Base-by-base conservation (phyloP, 2,113 vertebrate genomes). In the Scatophagus argus region DNA sequence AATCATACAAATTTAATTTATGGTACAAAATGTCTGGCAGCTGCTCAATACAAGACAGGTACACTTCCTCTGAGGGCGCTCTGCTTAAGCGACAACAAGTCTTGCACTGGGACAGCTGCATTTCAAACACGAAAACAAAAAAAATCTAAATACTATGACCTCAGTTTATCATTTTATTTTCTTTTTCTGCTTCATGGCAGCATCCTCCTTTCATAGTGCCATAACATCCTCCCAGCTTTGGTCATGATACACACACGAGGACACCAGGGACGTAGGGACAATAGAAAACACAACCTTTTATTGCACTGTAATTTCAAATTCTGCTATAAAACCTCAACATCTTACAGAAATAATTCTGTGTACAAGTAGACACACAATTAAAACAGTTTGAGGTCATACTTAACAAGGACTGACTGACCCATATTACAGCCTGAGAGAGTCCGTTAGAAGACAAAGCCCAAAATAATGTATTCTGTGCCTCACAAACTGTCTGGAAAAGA, bases 1-100 rank as follows among this genome's bases (percentile, higher is more conserved):
- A 16, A 47, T 41, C 7, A 41, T 64, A 60, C 10, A 12, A 47
- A 34, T 8, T 38, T 34, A 27, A 47, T 76, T 66, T 36, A 39
- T n/a, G 12, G 36, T n/a, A 27, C 14, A 47, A 77, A 77, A 31
- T n/a, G 21, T 12, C 29, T 31, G 11, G 54, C 55, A 67, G 38
- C 31, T 72, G 60, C 46, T 46, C 6, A 27, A 23, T 55, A 38
- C 17, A 44, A 55, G 34, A 7, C 36, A 55, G 21, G n/a, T 62
- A 11, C 14, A 31, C 17, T 14, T 46, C 23, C 25, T 62, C 29
- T 38, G 9, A 31, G 43, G 19, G 36, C 1, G 1, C 52, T 73
- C 27, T 27, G 36, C 47, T 38, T 2, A 67, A 52, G 19, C 23
- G 49, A 21, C 14, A 61, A 16, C 52, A 60, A 25, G 6, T 32